Percentiles rank a stretch among this genome's conserved stretches.
These are phyloP conservation scores for Sebastes umbrosus DNA, from an alignment of 2,797 vertebrate species.

Conservation along the genomic window DNA sequence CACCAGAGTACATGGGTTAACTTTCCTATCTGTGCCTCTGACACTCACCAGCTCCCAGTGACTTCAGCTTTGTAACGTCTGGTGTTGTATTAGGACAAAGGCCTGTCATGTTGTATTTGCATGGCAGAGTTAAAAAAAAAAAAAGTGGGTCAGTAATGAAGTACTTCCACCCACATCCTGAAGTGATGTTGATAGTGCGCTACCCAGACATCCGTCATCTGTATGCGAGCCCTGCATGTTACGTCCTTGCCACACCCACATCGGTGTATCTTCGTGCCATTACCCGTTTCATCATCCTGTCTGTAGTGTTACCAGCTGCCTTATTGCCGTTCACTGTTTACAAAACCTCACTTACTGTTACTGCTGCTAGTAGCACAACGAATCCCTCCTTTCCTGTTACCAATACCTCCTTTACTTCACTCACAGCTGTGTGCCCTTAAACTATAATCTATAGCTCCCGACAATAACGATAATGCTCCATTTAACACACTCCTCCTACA, in stretches of 20 bases:
- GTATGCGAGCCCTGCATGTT: constrained; percentile 38
- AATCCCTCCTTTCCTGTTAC: constrained; percentile 8
- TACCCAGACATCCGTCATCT: not conserved
- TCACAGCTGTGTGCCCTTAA: constrained; percentile 32
- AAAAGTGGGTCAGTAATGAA: constrained; percentile 23
- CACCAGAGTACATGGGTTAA: constrained; percentile 4
- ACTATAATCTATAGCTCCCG: not conserved
- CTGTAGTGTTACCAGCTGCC: constrained; percentile 64
- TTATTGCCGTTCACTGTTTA: constrained; percentile 66
- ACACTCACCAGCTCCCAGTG: constrained; percentile 52
- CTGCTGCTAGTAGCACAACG: constrained; percentile 49
- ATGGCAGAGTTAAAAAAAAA: constrained; percentile 37
- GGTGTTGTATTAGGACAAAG: constrained; percentile 1
- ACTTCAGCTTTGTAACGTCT: constrained; percentile 38
- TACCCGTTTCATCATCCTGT: constrained; percentile 46
- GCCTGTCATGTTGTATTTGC: constrained; percentile 45
- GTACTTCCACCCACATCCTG: constrained; percentile 13
- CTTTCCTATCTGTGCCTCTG: constrained; percentile 25
- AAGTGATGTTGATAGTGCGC: not conserved
- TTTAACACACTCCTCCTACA: constrained; percentile 28
- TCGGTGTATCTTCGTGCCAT: constrained; percentile 28
- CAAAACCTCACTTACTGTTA: constrained; percentile 59
- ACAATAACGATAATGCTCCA: not conserved
- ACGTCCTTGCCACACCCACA: constrained; percentile 1
- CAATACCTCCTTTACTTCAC: constrained; percentile 10